phyloP scores from a whole-genome alignment of 2,888 invertebrate genomes.

The Cheilosia scutellata region DNA sequence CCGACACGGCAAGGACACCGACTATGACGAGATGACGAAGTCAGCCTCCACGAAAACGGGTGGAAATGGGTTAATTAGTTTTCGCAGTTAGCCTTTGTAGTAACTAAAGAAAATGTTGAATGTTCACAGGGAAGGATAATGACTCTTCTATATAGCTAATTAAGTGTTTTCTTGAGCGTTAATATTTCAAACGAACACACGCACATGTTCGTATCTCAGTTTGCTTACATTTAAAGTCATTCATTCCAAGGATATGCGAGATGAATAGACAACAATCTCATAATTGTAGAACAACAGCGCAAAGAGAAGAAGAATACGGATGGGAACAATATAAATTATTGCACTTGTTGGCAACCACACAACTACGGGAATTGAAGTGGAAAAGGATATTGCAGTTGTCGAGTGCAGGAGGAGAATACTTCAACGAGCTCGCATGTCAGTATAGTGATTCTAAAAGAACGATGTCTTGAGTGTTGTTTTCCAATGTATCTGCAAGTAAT shows the following conservation, averaged over 20 bases:
- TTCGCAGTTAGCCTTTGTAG: constrained; percentile 39
- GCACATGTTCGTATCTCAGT: not conserved
- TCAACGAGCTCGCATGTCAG: not conserved
- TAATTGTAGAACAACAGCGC: not conserved
- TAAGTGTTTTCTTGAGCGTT: constrained; percentile 41
- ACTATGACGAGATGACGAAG: constrained; percentile 4
- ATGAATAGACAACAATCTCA: not conserved
- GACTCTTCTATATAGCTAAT: constrained; percentile 51
- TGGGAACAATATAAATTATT: constrained; percentile 6
- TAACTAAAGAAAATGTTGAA: not conserved
- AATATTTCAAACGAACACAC: constrained; percentile 10
- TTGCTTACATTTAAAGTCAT: constrained; percentile 5
- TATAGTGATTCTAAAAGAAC: not conserved
- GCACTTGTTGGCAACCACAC: not conserved
- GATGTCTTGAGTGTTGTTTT: not conserved
- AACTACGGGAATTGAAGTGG: not conserved
- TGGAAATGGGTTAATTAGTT: constrained; percentile 62
- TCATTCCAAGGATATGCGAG: not conserved
- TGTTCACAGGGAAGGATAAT: constrained; percentile 55
- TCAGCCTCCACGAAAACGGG: not conserved
- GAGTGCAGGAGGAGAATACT: not conserved
- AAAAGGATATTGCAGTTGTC: not conserved
- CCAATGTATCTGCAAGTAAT: not conserved
- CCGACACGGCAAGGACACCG: constrained; percentile 5
- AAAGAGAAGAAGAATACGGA: not conserved